Conservation (phyloP, 2,888 invertebrate species). For the Stomorhina lunata region DNA sequence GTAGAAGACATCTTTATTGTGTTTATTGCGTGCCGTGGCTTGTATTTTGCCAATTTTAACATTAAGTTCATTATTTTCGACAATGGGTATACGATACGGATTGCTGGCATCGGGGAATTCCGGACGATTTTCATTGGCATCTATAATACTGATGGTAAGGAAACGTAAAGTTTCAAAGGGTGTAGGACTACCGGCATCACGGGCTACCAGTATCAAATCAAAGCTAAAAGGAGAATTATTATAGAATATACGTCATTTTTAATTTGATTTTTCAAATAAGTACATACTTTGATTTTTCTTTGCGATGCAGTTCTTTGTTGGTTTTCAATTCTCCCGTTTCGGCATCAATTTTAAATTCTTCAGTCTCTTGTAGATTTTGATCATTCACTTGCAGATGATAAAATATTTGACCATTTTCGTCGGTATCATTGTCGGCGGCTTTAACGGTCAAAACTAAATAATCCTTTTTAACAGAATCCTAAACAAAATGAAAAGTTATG, state of each 20-base stretch:
- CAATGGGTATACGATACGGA: constrained; percentile 85
- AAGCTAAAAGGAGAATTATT: constrained; percentile 70
- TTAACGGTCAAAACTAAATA: constrained; percentile 90
- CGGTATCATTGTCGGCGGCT: constrained; percentile 90
- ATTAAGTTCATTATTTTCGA: constrained; percentile 85
- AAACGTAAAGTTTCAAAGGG: constrained; percentile 89
- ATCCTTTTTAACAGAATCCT: constrained; percentile 88
- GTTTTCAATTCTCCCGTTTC: constrained; percentile 90
- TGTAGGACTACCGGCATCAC: constrained; percentile 90
- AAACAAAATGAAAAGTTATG: constrained; percentile 66
- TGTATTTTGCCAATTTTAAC: constrained; percentile 83
- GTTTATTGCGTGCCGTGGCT: constrained; percentile 85
- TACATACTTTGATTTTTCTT: constrained; percentile 82
- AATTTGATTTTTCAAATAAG: neutral
- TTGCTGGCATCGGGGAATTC: constrained; percentile 85
- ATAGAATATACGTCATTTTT: neutral
- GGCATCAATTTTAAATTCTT: constrained; percentile 89
- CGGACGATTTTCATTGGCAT: constrained; percentile 90
- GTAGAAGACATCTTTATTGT: constrained; percentile 91
- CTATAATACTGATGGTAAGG: constrained; percentile 87
- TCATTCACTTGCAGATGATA: constrained; percentile 88
- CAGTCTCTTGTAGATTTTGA: constrained; percentile 88
- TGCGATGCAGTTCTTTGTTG: constrained; percentile 89
- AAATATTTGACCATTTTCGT: constrained; percentile 90
- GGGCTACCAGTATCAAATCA: constrained; percentile 89